Conservation (phyloP, 2,888 invertebrate genomes). For the Lepidocyrtoides sp. region DNA sequence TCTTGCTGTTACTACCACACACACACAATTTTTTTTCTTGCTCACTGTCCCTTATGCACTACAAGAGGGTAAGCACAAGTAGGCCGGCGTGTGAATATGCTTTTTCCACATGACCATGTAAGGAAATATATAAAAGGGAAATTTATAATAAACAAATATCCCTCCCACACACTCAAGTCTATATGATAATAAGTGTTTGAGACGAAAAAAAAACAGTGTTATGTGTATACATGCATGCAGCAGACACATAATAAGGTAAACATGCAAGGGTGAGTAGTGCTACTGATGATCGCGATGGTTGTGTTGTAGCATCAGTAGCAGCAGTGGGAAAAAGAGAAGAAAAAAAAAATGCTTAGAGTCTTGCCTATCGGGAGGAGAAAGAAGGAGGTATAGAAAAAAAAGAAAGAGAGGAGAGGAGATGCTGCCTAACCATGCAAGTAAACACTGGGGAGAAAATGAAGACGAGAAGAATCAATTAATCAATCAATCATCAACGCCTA, state of each 20-base stretch:
- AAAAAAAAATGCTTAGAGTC: background rate
- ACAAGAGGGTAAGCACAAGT: background rate
- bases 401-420: slow-evolving; percentile 12
- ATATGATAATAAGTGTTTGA: too few relatives aligned
- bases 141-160: too few relatives aligned
- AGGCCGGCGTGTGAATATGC: too few relatives aligned
- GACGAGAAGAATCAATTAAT: slow-evolving; percentile 78
- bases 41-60: background rate
- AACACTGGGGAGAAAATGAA: slow-evolving; percentile 73
- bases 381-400: background rate
- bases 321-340: too few relatives aligned
- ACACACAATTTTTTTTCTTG: background rate
- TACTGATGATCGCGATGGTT: background rate
- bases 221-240: slow-evolving; percentile 9
- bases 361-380: background rate
- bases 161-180: too few relatives aligned
- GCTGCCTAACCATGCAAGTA: slow-evolving; percentile 68
- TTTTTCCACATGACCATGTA: slow-evolving; percentile 33
- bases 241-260: slow-evolving; percentile 18
- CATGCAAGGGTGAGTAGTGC: slow-evolving; percentile 30
- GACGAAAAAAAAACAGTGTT: too few relatives aligned
- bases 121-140: too few relatives aligned
- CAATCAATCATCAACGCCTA: slow-evolving; percentile 79
- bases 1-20: background rate
- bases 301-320: too few relatives aligned